A percentile compares a stretch with the other conserved stretches of the same genome.
Evolutionary conservation across 1,140 invertebrate species (phyloP).

Genomic region (Lepidurus apus): DNA sequence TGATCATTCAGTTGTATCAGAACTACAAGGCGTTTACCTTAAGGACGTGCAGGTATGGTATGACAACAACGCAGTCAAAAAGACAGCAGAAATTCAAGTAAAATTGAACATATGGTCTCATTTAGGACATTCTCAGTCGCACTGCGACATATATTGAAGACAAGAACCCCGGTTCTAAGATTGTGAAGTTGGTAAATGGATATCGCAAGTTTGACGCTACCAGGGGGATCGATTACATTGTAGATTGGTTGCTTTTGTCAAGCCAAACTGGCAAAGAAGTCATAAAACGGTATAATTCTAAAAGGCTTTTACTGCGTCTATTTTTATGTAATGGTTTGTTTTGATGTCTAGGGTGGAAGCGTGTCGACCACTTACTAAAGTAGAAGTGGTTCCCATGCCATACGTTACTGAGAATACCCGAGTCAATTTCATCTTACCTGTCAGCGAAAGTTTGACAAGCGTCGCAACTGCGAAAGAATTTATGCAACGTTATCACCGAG

Average conservation of each 20-base stretch:
- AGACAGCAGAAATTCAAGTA: not conserved
- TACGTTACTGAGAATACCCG: constrained; percentile 84
- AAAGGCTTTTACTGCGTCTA: not conserved
- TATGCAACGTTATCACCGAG: constrained; percentile 61
- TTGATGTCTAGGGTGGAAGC: constrained; percentile 53
- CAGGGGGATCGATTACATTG: constrained; percentile 77
- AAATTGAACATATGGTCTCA: constrained; percentile 20
- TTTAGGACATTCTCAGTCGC: constrained; percentile 58
- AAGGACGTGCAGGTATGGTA: constrained; percentile 55
- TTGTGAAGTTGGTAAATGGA: constrained; percentile 63
- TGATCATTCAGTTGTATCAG: constrained; percentile 57
- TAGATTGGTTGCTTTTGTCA: constrained; percentile 62
- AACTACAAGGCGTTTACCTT: constrained; percentile 55
- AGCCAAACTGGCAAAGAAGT: constrained; percentile 42
- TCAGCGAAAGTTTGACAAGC: constrained; percentile 48
- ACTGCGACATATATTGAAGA: constrained; percentile 53
- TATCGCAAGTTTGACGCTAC: constrained; percentile 80
- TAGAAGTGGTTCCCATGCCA: constrained; percentile 77
- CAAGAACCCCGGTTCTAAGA: constrained; percentile 54
- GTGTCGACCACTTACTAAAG: constrained; percentile 70
- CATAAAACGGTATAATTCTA: constrained; percentile 26
- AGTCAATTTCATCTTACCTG: constrained; percentile 66
- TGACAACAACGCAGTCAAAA: not conserved
- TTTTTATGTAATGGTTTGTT: not conserved
- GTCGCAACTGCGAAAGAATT: constrained; percentile 55